phyloP scores from a whole-genome alignment of 2,797 vertebrate species.

The Margarornis squamiger region DNA sequence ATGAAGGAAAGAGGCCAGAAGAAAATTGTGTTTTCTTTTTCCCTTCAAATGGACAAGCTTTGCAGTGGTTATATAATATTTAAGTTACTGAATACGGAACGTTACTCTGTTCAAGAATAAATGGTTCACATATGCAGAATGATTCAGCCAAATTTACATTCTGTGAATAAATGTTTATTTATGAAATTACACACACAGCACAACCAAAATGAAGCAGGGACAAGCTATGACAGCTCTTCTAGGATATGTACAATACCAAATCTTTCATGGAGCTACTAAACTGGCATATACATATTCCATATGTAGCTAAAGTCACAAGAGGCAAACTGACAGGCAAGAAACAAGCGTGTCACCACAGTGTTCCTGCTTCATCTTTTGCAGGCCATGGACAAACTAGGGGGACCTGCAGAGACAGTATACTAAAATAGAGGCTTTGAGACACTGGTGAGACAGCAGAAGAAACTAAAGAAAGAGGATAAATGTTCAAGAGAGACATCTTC shows the following conservation, averaged over 20 bases:
- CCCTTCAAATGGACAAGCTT: constrained; percentile 48
- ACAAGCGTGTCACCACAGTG: not conserved
- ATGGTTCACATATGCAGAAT: constrained; percentile 65
- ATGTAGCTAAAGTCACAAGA: not conserved
- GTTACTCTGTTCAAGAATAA: constrained; percentile 55
- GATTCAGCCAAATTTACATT: constrained; percentile 63
- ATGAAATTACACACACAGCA: constrained; percentile 49
- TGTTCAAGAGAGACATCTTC: not conserved
- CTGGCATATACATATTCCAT: not conserved
- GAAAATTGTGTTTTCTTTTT: constrained; percentile 60
- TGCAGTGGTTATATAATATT: constrained; percentile 67
- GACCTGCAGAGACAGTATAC: not conserved
- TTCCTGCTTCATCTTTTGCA: not conserved
- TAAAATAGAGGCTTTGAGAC: not conserved
- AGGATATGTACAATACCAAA: not conserved
- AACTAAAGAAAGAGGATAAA: not conserved
- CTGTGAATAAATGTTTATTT: constrained; percentile 65
- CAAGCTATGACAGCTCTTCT: constrained; percentile 20
- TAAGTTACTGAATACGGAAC: constrained; percentile 36
- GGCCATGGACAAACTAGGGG: not conserved
- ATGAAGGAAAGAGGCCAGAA: constrained; percentile 51
- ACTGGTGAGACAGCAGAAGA: not conserved
- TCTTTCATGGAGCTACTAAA: constrained; percentile 22
- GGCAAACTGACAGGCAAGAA: not conserved
- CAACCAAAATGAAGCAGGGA: constrained; percentile 9